These are phyloP conservation scores for Pollenia griseotomentosa DNA, from an alignment of 2,888 invertebrate species.

Conservation along the genomic window DNA sequence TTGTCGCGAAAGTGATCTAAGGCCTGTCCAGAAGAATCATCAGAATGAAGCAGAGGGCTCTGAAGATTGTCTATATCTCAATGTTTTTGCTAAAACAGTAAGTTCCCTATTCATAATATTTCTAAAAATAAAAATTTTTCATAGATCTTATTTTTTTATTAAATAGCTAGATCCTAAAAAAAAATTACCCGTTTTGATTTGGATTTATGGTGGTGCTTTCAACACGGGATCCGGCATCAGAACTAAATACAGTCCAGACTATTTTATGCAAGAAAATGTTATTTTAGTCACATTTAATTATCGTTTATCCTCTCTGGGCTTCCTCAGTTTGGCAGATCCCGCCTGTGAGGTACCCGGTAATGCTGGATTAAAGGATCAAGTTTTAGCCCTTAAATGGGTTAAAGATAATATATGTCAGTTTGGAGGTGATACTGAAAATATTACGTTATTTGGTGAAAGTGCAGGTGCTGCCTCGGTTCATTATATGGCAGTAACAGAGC, in stretches of 20 bases:
- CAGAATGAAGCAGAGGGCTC: constrained; percentile 82
- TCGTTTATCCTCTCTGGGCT: constrained; percentile 84
- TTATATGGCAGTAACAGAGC: constrained; percentile 84
- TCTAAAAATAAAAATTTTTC: background rate
- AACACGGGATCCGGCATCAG: constrained; percentile 80
- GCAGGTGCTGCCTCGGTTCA: constrained; percentile 85
- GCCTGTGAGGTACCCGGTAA: constrained; percentile 85
- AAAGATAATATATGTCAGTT: constrained; percentile 84
- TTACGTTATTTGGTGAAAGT: constrained; percentile 85
- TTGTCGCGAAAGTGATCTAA: constrained; percentile 81
- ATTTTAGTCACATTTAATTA: constrained; percentile 83
- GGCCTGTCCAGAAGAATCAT: constrained; percentile 82
- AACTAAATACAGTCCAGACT: constrained; percentile 81
- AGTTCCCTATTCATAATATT: constrained; percentile 16
- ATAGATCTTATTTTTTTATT: background rate
- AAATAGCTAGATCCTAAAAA: constrained; percentile 73
- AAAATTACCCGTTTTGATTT: constrained; percentile 82
- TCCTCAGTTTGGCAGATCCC: constrained; percentile 83
- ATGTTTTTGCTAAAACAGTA: constrained; percentile 80
- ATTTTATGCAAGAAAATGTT: constrained; percentile 83
- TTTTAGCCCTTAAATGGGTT: constrained; percentile 85
- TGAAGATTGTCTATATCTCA: constrained; percentile 85
- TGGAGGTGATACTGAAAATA: constrained; percentile 85
- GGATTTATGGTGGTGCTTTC: constrained; percentile 84
- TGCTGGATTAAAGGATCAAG: constrained; percentile 85